These are phyloP conservation scores for Chloebia gouldiae DNA, from an alignment of 2,113 vertebrate genomes.

Conservation along the genomic window DNA sequence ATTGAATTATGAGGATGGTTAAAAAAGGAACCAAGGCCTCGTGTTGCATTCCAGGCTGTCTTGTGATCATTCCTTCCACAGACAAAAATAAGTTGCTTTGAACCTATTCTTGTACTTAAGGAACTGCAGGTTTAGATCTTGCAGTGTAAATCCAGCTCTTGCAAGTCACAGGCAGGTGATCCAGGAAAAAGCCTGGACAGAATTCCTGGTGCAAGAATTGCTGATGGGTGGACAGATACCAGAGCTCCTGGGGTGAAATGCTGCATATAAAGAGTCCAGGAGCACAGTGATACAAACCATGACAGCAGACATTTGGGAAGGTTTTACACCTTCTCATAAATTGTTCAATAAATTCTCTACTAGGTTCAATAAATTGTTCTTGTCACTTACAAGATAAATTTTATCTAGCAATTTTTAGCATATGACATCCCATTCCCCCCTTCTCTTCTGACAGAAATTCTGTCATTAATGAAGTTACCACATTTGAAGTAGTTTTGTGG, in stretches of 20 bases:
- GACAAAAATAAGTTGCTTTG: conserved; percentile 55
- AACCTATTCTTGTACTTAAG: conserved; percentile 24
- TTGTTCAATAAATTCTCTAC: background rate
- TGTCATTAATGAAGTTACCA: background rate
- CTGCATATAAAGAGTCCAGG: background rate
- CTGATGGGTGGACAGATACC: background rate
- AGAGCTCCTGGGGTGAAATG: background rate
- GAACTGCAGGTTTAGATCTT: conserved; percentile 12
- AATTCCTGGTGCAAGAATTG: background rate
- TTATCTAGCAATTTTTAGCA: background rate
- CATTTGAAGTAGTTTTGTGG: background rate
- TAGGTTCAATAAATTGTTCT: background rate
- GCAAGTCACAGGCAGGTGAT: background rate
- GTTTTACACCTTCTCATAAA: background rate
- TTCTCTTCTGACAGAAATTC: background rate
- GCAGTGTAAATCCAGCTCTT: background rate
- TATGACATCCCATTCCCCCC: background rate
- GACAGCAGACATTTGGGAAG: background rate
- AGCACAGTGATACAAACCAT: background rate
- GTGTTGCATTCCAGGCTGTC: conserved; percentile 26
- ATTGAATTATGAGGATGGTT: conserved; percentile 22
- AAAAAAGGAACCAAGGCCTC: conserved; percentile 41
- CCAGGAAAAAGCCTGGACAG: background rate
- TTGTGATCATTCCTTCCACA: conserved; percentile 49
- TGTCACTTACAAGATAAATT: background rate